Base-by-base conservation (phyloP, 2,113 vertebrate species). In the Phylloscopus whistleri region DNA sequence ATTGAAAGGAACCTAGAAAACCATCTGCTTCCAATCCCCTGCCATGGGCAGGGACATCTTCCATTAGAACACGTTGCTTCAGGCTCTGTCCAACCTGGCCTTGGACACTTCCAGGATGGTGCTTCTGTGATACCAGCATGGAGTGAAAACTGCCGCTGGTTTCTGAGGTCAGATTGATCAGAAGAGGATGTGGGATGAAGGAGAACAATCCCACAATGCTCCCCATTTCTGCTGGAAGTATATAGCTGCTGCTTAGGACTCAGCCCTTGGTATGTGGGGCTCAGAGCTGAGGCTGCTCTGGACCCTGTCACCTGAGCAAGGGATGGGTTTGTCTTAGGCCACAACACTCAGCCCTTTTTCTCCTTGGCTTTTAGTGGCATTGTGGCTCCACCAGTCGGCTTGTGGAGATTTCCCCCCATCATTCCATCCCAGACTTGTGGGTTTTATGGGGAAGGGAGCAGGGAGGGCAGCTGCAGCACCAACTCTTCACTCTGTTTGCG, bases 361-460 rank as follows among this genome's bases (percentile, higher is more conserved):
- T 31, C 13, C 58, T 46, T 35, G 69, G 44, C 52, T 70, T 84
- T 30, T 23, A 17, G 37, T 4, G 8, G 44, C 37, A 11, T n/a
- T 16, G 6, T 2, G 7, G 23, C 48, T 77, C n/a, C 5, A 7
- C 17, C 2, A 6, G 28, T 69, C 0, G 0, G 28, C 5, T 1
- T 2, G 39, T 26, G 19, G 9, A 55, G 56, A 13, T 22, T 26
- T 53, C 13, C 11, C 16, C 16, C 7, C 8, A 3, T n/a, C 5
- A 1, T 15, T 37, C 55, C 1, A 0, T 39, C 66, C 39, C 1
- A 7, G 30, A 9, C 31, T 51, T 6, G 2, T 24, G 31, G 9
- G 16, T 89, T 93, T 82, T 82, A 39, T 28, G 44, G 27, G 33
- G 27, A 86, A 77, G 58, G 74, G 48, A 87, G 15, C 33, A 58